These are phyloP conservation scores for Apistogramma diplotaenia DNA, from an alignment of 2,113 vertebrate species.

Conservation along the genomic window DNA sequence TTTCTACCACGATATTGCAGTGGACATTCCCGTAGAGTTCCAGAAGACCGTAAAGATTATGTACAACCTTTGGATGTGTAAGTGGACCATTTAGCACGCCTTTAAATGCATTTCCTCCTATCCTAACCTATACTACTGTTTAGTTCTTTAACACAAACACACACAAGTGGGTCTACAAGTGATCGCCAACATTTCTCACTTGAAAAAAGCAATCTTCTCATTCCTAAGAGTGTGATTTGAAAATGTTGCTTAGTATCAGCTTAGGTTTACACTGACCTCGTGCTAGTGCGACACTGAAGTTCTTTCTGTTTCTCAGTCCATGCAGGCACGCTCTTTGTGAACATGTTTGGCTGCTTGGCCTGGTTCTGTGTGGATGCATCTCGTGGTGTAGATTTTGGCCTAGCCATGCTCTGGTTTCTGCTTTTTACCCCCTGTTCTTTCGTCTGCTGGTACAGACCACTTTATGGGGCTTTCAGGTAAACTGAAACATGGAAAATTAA, in stretches of 20 bases:
- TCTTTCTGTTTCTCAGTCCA: conserved; percentile 80
- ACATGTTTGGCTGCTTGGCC: conserved; percentile 97
- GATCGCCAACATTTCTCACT: background rate
- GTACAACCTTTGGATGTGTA: conserved; percentile 99
- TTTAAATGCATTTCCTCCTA: background rate
- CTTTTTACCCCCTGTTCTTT: conserved; percentile 98
- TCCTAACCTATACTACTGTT: background rate
- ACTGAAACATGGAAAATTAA: background rate
- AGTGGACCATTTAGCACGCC: conserved; percentile 65
- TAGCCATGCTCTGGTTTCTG: conserved; percentile 97
- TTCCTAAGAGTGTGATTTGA: background rate
- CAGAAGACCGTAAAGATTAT: conserved; percentile 99
- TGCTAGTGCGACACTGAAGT: background rate
- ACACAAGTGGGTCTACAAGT: background rate
- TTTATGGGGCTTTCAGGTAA: conserved; percentile 98
- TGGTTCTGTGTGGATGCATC: conserved; percentile 91
- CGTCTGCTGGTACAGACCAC: conserved; percentile 99
- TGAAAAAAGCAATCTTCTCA: background rate
- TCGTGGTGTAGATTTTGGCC: conserved; percentile 93
- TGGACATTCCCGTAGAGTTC: conserved; percentile 96
- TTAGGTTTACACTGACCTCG: background rate
- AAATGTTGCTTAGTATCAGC: background rate
- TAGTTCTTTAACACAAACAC: background rate
- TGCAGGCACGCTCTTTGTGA: conserved; percentile 92
- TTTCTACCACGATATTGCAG: conserved; percentile 96